These are phyloP conservation scores for Troilus luridus DNA, from an alignment of 2,888 invertebrate genomes.

Conservation along the genomic window DNA sequence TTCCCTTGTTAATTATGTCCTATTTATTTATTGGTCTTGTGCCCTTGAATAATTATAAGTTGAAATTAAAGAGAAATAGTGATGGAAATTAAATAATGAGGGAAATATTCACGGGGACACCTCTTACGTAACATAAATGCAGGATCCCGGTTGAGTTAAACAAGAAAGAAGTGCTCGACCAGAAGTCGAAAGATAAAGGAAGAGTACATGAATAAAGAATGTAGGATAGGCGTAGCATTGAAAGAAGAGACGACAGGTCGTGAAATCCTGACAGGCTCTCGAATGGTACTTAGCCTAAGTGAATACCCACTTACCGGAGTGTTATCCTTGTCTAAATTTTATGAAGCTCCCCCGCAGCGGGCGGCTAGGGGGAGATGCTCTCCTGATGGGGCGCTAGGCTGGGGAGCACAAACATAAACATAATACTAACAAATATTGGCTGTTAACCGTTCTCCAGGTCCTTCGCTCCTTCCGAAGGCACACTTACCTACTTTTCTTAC, in stretches of 20 bases:
- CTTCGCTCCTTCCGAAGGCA: neutral
- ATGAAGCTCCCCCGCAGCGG: slow-evolving; percentile 48
- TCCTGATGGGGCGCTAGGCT: slow-evolving; percentile 26
- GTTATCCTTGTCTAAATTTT: slow-evolving; percentile 59
- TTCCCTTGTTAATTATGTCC: no score
- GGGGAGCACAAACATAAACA: slow-evolving; percentile 50
- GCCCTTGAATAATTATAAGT: no score
- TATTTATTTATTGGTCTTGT: no score
- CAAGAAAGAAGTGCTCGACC: neutral
- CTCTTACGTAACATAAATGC: no score
- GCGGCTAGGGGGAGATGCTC: neutral
- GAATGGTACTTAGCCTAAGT: slow-evolving; percentile 54
- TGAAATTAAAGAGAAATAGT: no score
- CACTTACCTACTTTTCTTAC: slow-evolving; percentile 46
- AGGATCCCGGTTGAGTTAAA: no score
- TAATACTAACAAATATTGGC: slow-evolving; percentile 59
- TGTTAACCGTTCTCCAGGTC: slow-evolving; percentile 48
- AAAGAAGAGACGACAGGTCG: slow-evolving; percentile 11
- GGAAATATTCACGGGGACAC: no score
- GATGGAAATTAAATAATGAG: no score
- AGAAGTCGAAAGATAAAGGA: neutral
- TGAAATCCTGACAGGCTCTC: slow-evolving; percentile 42
- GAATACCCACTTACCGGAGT: slow-evolving; percentile 54
- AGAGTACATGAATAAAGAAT: slow-evolving; percentile 2
- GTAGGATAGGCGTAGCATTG: neutral